Conservation (phyloP, 2,888 invertebrate species). For the Chrysodeixis includens region DNA sequence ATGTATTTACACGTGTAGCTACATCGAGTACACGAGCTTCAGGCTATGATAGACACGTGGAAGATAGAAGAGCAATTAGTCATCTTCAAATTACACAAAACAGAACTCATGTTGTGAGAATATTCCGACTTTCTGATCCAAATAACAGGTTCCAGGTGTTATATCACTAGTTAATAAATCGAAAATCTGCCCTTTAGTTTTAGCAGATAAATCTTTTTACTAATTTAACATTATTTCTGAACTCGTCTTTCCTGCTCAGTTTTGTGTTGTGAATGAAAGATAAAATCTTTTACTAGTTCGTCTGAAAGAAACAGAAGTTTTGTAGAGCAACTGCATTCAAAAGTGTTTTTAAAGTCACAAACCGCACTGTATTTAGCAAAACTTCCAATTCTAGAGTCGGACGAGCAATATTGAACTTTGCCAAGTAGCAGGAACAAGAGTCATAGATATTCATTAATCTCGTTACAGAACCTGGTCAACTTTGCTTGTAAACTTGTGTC, state of each 20-base stretch:
- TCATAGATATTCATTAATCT: conserved; percentile 79
- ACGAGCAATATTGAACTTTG: conserved; percentile 63
- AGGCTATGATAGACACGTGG: too few relatives aligned
- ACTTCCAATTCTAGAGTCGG: conserved; percentile 58
- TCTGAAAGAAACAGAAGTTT: conserved; percentile 11
- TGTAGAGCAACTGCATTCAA: conserved; percentile 28
- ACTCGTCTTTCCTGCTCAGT: neutral
- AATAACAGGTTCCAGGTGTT: too few relatives aligned
- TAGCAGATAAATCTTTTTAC: neutral
- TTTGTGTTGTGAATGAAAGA: neutral
- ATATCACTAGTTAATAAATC: too few relatives aligned
- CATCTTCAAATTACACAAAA: too few relatives aligned
- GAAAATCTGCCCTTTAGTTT: too few relatives aligned
- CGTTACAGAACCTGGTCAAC: conserved; percentile 69
- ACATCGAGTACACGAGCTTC: too few relatives aligned
- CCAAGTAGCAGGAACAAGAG: conserved; percentile 66
- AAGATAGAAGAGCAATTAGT: too few relatives aligned
- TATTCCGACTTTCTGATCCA: too few relatives aligned
- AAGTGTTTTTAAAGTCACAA: conserved; percentile 43
- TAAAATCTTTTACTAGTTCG: neutral
- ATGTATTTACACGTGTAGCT: too few relatives aligned
- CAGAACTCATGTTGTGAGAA: too few relatives aligned
- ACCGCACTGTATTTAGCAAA: conserved; percentile 54
- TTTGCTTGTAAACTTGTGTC: conserved; percentile 67
- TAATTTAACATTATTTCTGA: neutral